Conservation (phyloP, 1,140 invertebrate genomes). For the Agrypnia vestita region DNA sequence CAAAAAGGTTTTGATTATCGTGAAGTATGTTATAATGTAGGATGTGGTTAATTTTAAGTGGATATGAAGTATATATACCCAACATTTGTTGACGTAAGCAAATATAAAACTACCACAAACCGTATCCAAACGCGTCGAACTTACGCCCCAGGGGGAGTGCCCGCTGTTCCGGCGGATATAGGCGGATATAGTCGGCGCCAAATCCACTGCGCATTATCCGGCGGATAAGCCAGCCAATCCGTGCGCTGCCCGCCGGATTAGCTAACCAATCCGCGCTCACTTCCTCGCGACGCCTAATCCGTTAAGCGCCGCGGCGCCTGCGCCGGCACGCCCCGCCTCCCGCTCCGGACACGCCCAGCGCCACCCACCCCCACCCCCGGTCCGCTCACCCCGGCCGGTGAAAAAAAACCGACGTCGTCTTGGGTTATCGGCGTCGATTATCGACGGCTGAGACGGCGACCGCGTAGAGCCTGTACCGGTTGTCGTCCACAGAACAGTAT, state of each 20-base stretch:
- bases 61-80: too few species aligned
- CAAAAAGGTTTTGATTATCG: too few species aligned
- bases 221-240: conserved; percentile 47
- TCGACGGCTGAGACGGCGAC: conserved; percentile 1
- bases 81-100: too few species aligned
- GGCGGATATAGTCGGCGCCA: conserved; percentile 41
- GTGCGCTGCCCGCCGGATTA: conserved; percentile 16
- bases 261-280: conserved; percentile 36
- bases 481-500: not conserved
- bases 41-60: too few species aligned
- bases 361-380: conserved; percentile 36
- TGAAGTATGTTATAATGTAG: too few species aligned
- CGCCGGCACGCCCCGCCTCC: conserved; percentile 53
- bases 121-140: not conserved
- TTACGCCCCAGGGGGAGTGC: conserved; percentile 20
- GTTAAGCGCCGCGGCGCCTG: conserved; percentile 51
- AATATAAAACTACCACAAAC: too few species aligned
- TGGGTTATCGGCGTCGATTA: conserved; percentile 35
- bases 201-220: conserved; percentile 57
- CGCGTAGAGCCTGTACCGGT: not conserved
- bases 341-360: conserved; percentile 46
- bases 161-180: conserved; percentile 20
- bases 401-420: conserved; percentile 19
- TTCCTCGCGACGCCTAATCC: conserved; percentile 50
- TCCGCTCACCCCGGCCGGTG: conserved; percentile 10